Percentiles rank a stretch among this genome's conserved stretches.
These are phyloP conservation scores for Rousettus leschenaultii DNA, from an alignment of 2,113 vertebrate genomes.

Conservation along the genomic window DNA sequence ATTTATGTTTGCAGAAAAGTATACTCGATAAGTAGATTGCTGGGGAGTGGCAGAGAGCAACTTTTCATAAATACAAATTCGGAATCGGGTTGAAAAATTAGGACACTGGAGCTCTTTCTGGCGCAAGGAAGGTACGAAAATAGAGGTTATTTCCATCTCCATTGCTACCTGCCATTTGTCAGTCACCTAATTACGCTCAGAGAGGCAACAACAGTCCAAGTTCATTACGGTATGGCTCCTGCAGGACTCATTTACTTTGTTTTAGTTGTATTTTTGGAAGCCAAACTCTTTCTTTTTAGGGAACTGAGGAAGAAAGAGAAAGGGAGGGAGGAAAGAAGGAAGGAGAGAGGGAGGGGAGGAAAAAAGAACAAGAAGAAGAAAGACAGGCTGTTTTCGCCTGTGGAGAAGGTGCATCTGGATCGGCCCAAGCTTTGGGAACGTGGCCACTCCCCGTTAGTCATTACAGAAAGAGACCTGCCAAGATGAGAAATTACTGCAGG, in stretches of 20 bases:
- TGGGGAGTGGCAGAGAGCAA: slow-evolving; percentile 23
- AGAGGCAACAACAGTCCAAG: background rate
- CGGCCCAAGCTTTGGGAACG: slow-evolving; percentile 82
- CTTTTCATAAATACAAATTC: slow-evolving; percentile 61
- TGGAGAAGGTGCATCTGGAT: slow-evolving; percentile 79
- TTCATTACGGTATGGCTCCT: background rate
- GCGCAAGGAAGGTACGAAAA: slow-evolving; percentile 40
- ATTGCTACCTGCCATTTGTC: slow-evolving; percentile 50
- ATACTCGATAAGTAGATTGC: slow-evolving; percentile 64
- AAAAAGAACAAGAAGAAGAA: background rate
- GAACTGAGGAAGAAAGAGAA: too few relatives aligned
- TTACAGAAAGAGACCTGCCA: slow-evolving; percentile 95
- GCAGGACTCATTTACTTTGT: background rate
- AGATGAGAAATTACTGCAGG: slow-evolving; percentile 95
- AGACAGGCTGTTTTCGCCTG: background rate
- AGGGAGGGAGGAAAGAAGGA: accelerated
- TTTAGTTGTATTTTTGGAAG: background rate
- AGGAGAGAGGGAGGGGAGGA: too few relatives aligned
- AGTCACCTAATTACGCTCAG: slow-evolving; percentile 28
- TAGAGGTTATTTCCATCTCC: slow-evolving; percentile 37
- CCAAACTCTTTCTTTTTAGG: background rate
- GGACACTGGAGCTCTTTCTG: slow-evolving; percentile 38
- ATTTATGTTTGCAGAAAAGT: slow-evolving; percentile 56
- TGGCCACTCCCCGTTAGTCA: slow-evolving; percentile 92
- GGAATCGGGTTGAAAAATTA: slow-evolving; percentile 40